phyloP scores from a whole-genome alignment of 2,113 vertebrate genomes.

The Nothoprocta perdicaria region DNA sequence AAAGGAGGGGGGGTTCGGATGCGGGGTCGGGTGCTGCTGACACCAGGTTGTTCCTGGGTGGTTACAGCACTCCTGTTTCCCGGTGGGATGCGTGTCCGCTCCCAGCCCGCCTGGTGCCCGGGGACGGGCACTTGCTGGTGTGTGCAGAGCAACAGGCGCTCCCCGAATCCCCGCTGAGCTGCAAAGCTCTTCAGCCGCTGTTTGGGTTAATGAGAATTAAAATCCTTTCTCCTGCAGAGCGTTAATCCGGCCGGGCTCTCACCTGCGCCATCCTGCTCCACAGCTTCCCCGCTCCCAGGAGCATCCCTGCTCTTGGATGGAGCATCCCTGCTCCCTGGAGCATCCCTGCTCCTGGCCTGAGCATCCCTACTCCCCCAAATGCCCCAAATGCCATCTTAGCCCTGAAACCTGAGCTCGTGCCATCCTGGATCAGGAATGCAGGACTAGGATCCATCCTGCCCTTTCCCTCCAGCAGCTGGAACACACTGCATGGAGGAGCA shows the following conservation, averaged over 20 bases:
- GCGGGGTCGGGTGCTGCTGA: fast-evolving
- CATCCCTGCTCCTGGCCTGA: neutral
- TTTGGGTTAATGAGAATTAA: constrained; percentile 58
- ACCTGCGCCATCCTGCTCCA: neutral
- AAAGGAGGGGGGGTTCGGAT: no score
- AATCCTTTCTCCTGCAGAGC: constrained; percentile 11
- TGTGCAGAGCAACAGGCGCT: neutral
- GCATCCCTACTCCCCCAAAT: fast-evolving
- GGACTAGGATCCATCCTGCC: fast-evolving
- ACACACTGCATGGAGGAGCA: neutral
- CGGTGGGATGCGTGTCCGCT: fast-evolving
- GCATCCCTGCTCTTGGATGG: neutral
- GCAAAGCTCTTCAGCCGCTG: constrained; percentile 49
- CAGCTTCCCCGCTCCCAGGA: neutral
- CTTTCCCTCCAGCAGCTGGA: neutral
- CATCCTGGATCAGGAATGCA: fast-evolving
- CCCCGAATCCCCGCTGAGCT: constrained; percentile 19
- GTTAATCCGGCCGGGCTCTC: fast-evolving
- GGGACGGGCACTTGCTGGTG: fast-evolving
- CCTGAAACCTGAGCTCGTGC: neutral
- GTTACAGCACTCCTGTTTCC: fast-evolving
- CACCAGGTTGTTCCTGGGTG: no score
- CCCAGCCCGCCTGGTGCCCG: neutral
- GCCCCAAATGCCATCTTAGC: neutral
- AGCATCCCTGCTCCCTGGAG: neutral